Evolutionary conservation across 2,113 vertebrate species (phyloP), one percentile per base, ranked within the genome.

Genomic region (Microcebus griseorufus): DNA sequence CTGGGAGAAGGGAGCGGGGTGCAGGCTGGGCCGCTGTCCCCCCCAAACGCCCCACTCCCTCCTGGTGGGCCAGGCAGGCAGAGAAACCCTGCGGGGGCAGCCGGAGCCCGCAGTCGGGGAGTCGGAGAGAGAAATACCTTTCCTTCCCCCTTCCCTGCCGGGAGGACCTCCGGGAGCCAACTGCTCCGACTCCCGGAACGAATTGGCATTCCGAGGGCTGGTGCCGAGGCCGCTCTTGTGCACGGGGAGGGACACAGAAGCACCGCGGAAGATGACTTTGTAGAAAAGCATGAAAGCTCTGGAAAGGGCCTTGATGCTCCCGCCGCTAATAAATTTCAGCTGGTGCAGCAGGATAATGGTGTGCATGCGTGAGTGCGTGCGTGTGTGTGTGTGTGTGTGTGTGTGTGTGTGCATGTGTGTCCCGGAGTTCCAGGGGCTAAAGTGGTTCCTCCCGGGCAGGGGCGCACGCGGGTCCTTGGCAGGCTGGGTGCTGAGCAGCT

Each of bases 161-260:
- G 88, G 97, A 88, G 85, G 88, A 85, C 96, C 0, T 53, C 86
- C 62, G 70, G 60, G 69, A 87, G 90, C 93, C 93, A 88, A 90
- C 96, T 60, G 83, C 93, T 88, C 2, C 0, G 94, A 95, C 88
- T 94, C 88, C 97, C 92, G 87, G 3, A 94, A 91, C 87, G 90
- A 97, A 97, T 94, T 93, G 95, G 93, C 94, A 95, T 96, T 79
- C 53, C n/a, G n/a, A n/a, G n/a, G n/a, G n/a, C n/a, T n/a, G n/a
- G n/a, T n/a, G n/a, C n/a, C n/a, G n/a, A n/a, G n/a, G 29, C 75
- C 85, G 92, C 95, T 93, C 91, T 34, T 94, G 97, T 95, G 96
- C 96, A 2, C 90, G 60, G 96, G 80, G 90, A 90, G 79, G 93
- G 79, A 72, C 79, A 92, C 79, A 89, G 96, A 85, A 94, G 92